These are phyloP conservation scores for Cavia porcellus DNA, from an alignment of 2,113 vertebrate genomes.

Conservation along the genomic window DNA sequence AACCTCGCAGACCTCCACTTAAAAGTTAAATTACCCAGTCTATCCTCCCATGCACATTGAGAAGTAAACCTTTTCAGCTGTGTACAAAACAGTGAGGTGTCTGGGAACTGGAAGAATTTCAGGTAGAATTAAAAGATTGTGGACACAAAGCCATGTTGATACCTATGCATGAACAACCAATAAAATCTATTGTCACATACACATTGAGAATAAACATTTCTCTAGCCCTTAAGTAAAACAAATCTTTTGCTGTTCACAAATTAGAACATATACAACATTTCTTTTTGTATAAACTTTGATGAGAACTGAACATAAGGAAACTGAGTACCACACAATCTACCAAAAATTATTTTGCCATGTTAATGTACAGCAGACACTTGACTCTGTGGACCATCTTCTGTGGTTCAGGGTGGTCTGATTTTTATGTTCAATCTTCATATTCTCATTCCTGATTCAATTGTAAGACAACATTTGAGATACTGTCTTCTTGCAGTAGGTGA, in stretches of 20 bases:
- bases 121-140: not conserved
- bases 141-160: not conserved
- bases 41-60: not conserved
- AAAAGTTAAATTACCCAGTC: not conserved
- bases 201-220: not conserved
- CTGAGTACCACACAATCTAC: slow-evolving; percentile 21
- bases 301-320: not conserved
- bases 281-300: slow-evolving; percentile 43
- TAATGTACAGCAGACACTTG: slow-evolving; percentile 37
- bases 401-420: slow-evolving; percentile 71
- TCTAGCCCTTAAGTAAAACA: not conserved
- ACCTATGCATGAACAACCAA: not conserved
- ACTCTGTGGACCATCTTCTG: slow-evolving; percentile 53
- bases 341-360: slow-evolving; percentile 73
- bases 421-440: slow-evolving; percentile 23
- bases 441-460: slow-evolving; percentile 67
- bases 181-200: too few relatives aligned
- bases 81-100: not conserved
- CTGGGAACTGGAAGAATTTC: not conserved
- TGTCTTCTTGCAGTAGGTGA: slow-evolving; percentile 73
- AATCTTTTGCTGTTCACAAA: not conserved
- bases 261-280: not conserved
- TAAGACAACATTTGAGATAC: slow-evolving; percentile 79
- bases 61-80: not conserved
- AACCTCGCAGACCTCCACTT: not conserved